Evolutionary conservation across 1,140 invertebrate species (phyloP), one percentile per base, ranked within the genome.

Genomic region (Glomeris maerens): DNA sequence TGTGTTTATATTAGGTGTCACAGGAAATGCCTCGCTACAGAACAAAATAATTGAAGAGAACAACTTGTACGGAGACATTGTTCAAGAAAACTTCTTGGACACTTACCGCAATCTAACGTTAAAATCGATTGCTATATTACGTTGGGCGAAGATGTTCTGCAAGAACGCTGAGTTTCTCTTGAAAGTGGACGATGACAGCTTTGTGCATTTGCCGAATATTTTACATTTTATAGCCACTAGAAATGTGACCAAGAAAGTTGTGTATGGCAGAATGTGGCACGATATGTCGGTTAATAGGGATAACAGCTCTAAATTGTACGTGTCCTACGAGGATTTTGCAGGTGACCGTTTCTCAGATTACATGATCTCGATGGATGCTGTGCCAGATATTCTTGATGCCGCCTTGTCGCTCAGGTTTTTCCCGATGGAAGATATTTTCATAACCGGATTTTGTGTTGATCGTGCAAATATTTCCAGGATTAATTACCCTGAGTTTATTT

Each of bases 141-240:
- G 89, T 63, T 88, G 84, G 86, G 74, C 80, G 0, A 77, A 81
- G 59, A 78, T 72, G 45, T 82, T 84, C 60, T 92, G 86, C 63
- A 74, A 79, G 13, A 72, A 74, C 48, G 80, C 77, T 27, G 74
- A 73, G 53, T 86, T 79, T 58, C 65, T 90, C 45, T 69, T 91
- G 25, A 90, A 92, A 69, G 88, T 84, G 0, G 86, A 91, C 61
- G 86, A 91, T 64, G 86, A 91, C 64, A 88, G 90, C 84, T 89
- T 90, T 61, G 85, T 91, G 38, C 88, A 90, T 66, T 75, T 90
- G 52, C 79, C 79, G 38, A 75, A 78, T 31, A 86, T 88, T 61
- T 71, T 81, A 27, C 71, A 76, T n/a, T 49, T 45, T 1, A 72
- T 81, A 27, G 72, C n/a, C n/a, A n/a, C n/a, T n/a, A n/a, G n/a